These are phyloP conservation scores for Battus philenor DNA, from an alignment of 1,140 invertebrate species.

Conservation along the genomic window DNA sequence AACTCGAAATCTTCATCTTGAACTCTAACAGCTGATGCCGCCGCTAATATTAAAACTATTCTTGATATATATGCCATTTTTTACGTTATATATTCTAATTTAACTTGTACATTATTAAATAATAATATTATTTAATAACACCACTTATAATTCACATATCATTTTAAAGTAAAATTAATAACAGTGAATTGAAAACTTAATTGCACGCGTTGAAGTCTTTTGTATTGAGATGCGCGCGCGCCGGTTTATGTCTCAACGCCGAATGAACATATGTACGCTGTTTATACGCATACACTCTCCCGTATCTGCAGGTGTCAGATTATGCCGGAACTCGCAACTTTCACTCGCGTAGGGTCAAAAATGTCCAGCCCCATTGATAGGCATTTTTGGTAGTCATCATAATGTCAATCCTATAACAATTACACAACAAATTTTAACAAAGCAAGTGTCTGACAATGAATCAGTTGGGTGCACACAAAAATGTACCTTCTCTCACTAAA, in stretches of 20 bases:
- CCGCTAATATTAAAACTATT: conserved; percentile 22
- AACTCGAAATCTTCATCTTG: conserved; percentile 52
- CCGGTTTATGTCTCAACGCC: conserved; percentile 32
- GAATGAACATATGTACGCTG: conserved; percentile 45
- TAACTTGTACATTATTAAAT: conserved; percentile 15
- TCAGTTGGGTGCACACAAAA: too few relatives aligned
- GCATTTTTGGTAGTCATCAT: too few relatives aligned
- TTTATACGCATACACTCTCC: conserved; percentile 34
- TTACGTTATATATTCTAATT: not conserved
- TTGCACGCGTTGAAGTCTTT: conserved; percentile 21
- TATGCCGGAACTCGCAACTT: conserved; percentile 62
- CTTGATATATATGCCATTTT: conserved; percentile 34
- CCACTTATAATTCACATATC: conserved; percentile 26
- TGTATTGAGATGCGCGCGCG: conserved; percentile 41
- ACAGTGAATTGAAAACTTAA: conserved; percentile 4
- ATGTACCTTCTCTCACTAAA: too few relatives aligned
- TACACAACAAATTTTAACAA: too few relatives aligned
- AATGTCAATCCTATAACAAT: too few relatives aligned
- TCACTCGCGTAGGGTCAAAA: conserved; percentile 56
- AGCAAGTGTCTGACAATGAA: too few relatives aligned
- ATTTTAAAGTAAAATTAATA: conserved; percentile 3
- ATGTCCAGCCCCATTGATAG: conserved; percentile 26
- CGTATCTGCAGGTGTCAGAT: conserved; percentile 56
- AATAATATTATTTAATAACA: conserved; percentile 17
- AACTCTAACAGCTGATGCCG: conserved; percentile 14